Evolutionary conservation across 2,797 vertebrate genomes (phyloP), one percentile per base, ranked within the genome.

Genomic region (Megaceryle alcyon): DNA sequence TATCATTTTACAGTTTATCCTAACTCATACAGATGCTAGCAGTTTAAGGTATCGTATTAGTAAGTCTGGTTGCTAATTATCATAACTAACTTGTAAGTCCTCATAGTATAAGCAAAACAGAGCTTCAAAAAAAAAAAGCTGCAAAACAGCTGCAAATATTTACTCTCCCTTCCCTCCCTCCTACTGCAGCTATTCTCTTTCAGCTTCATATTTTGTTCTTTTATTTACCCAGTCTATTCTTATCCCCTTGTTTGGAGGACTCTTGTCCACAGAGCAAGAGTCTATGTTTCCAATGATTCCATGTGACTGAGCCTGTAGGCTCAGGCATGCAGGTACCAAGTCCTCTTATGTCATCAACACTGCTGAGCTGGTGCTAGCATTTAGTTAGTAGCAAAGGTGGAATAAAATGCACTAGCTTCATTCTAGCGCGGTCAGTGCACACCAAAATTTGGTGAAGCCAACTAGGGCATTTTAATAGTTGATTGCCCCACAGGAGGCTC

Each of bases 151-250:
- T 82, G 35, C 28, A 87, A 59, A 76, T 23, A 0, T 54, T 89
- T 54, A 26, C 8, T 49, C 13, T 66, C 26, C 14, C 25, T 54
- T 22, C 8, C 9, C 19, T 6, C 5, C 18, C 3, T 0, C 29
- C 31, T 31, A 20, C 16, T 28, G 3, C 5, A 9, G 5, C 39
- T 73, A 9, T 49, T 75, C 12, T 90, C 35, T 66, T 60, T 51
- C 28, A 61, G 12, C 22, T 14, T 86, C 20, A 57, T 21, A 33
- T 80, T 64, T 66, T 2, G 2, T 82, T 68, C 11, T 77, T 80
- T 59, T 26, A 20, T 73, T 80, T 66, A 44, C 26, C 7, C n/a
- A 35, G 18, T 21, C 57, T 73, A 6, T 63, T 91, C 79, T 46
- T 48, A 81, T 57, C 28, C 25, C 31, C 12, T 57, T 80, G 39